Percentiles rank a stretch among this genome's conserved stretches.
Evolutionary conservation across 2,888 invertebrate genomes (phyloP).

Genomic region (Axea sp.): DNA sequence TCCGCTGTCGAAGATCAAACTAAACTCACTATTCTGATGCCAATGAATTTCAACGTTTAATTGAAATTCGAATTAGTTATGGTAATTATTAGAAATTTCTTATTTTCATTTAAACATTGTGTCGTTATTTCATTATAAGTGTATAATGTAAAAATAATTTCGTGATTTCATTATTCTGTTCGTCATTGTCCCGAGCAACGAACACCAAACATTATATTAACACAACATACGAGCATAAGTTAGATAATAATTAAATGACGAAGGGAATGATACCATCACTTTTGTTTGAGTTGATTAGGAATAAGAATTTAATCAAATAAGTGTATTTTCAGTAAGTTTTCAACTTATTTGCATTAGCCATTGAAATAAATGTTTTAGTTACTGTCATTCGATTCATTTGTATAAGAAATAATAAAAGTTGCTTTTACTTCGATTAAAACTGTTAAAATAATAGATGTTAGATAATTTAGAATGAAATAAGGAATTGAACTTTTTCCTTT

Average conservation of each 20-base stretch:
- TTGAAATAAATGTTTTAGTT: conserved; percentile 12
- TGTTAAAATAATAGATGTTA: conserved; percentile 12
- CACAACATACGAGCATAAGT: conserved; percentile 6
- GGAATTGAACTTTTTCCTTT: conserved; percentile 1
- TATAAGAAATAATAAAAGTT: conserved; percentile 6
- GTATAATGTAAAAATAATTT: too few relatives aligned
- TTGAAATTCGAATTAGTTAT: conserved; percentile 2
- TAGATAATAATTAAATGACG: conserved; percentile 11
- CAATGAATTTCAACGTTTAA: conserved; percentile 74
- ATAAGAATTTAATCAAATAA: too few relatives aligned
- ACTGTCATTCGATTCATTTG: background rate
- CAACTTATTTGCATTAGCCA: conserved; percentile 8
- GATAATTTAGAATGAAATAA: conserved; percentile 8
- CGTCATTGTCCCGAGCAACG: conserved; percentile 9
- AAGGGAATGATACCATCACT: conserved; percentile 12
- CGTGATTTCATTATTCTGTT: conserved; percentile 6
- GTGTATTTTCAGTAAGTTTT: too few relatives aligned
- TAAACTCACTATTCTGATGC: conserved; percentile 76
- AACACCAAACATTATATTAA: conserved; percentile 34
- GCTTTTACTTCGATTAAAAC: conserved; percentile 13
- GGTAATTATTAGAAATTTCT: conserved; percentile 26
- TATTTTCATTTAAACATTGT: too few relatives aligned
- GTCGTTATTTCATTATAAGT: too few relatives aligned
- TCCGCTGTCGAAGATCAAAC: conserved; percentile 69
- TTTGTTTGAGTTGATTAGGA: too few relatives aligned